Base-by-base conservation (phyloP, 2,113 vertebrate species). In the Arvicanthis niloticus region DNA sequence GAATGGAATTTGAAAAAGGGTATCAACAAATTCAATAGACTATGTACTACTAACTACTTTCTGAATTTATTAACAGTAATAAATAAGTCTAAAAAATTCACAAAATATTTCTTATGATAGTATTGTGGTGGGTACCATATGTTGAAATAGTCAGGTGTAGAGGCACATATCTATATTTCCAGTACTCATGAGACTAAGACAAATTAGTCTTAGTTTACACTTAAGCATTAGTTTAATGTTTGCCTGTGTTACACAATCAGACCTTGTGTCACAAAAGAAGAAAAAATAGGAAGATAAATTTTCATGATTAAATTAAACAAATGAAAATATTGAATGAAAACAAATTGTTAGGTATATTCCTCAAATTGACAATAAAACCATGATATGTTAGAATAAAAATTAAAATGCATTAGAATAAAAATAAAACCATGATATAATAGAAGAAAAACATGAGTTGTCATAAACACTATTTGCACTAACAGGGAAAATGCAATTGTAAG, bases 281-380 rank as follows among this genome's bases (percentile, higher is more conserved):
- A 34, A 42, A 45, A 7, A 2, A 42, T 2, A 56, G 37, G 26
- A 88, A 58, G 24, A 31, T 65, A 51, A 85, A 24, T 37, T 93
- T 9, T 21, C 10, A 68, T 48, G 31, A 34, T 80, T n/a, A 5
- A n/a, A 94, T 5, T 53, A 86, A 86, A 48, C 9, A 42, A 48
- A 45, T 24, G 60, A 93, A 91, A 88, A 62, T 82, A 89, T 10
- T 70, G 1, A 95, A 31, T 91, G 78, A 88, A 13, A 67, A 34
- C 37, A 67, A 34, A 85, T 12, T 65, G 7, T 92, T 89, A 72
- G 13, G 40, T 56, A 93, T 91, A 82, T 40, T 2, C 40, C 12
- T 91, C 29, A 22, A 31, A 85, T 58, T 80, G 93, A 58, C 86
- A 70, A 81, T 85, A 89, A 93, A 94, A 67, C 60, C 70, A 60